Evolutionary conservation across 2,113 vertebrate species (phyloP), one percentile per base, ranked within the genome.

Genomic region (Dascyllus trimaculatus): DNA sequence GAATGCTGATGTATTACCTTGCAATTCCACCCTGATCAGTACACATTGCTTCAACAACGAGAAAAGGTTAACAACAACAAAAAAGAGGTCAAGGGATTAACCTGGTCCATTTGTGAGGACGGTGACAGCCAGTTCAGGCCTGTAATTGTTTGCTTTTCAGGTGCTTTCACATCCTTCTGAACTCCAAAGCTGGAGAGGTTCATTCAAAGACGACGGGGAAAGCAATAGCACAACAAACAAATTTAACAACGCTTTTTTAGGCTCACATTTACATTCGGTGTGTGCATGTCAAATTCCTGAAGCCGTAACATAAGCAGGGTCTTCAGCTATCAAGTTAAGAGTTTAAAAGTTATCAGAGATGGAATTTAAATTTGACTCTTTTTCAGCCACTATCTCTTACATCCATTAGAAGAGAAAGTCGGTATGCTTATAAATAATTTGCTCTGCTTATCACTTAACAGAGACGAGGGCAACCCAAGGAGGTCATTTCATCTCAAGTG

Each of bases 51-150:
- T 79, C 76, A 51, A 78, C 64, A 54, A 81, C 52, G 72, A 75
- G 29, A 56, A 48, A 45, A 59, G 59, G 64, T 76, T 73, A 61
- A 79, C 76, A 59, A 80, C 32, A 71, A 77, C 76, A 59, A 79
- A 40, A 25, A 45, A 62, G 68, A 79, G 77, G 71, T 81, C 69
- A 73, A 19, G 10, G 32, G 81, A 80, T 82, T 71, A 82, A 84
- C 56, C 69, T 57, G 75, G 35, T 35, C 40, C 21, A 66, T 84
- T 62, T 71, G 78, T 72, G 53, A 14, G 60, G 46, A 60, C 24
- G 53, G 65, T 17, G 43, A 74, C 40, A 66, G 58, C n/a, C 43
- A 11, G 13, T 48, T 75, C 14, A 54, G 75, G 60, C 75, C 57
- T 43, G 49, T 53, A 5, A 51, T 64, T 63, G 40, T 51, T 65